Conservation (phyloP, 2,888 invertebrate species). For the Tetropium fuscum region DNA sequence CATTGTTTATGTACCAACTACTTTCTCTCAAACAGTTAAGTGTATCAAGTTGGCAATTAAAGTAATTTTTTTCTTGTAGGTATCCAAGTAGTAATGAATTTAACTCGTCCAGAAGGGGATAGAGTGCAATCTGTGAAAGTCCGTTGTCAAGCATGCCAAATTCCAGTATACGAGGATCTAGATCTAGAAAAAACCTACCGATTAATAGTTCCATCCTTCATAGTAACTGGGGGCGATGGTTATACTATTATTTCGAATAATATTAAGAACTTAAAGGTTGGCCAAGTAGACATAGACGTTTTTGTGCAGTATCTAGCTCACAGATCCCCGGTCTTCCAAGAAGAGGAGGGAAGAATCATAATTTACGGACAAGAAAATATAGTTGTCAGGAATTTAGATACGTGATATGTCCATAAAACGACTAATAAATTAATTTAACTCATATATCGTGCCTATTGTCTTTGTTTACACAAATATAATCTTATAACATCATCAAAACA, state of each 20-base stretch:
- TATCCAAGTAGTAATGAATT: conserved; percentile 73
- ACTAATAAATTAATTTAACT: too few relatives aligned
- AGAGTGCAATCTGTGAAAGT: conserved; percentile 71
- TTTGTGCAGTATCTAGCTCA: conserved; percentile 68
- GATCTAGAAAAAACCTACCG: conserved; percentile 71
- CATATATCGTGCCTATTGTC: too few relatives aligned
- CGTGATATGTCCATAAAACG: too few relatives aligned
- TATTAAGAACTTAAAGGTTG: conserved; percentile 66
- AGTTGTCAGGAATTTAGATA: conserved; percentile 4
- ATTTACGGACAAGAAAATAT: conserved; percentile 19
- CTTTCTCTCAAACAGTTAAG: too few relatives aligned
- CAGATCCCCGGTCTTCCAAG: conserved; percentile 67
- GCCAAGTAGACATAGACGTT: conserved; percentile 70
- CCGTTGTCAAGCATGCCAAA: conserved; percentile 73
- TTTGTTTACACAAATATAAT: too few relatives aligned
- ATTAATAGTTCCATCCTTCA: conserved; percentile 72
- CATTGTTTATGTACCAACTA: too few relatives aligned
- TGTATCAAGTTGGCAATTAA: background rate
- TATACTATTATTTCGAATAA: conserved; percentile 69
- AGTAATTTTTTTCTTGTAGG: conserved; percentile 63
- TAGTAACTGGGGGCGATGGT: conserved; percentile 79
- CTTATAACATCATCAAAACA: too few relatives aligned
- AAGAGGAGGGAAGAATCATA: conserved; percentile 70
- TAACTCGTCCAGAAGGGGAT: conserved; percentile 69
- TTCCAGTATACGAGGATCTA: conserved; percentile 74